A percentile compares a stretch with the other conserved stretches of the same genome.
Evolutionary conservation across 2,797 vertebrate genomes (phyloP).

Genomic region (Craterocephalus amniculus): DNA sequence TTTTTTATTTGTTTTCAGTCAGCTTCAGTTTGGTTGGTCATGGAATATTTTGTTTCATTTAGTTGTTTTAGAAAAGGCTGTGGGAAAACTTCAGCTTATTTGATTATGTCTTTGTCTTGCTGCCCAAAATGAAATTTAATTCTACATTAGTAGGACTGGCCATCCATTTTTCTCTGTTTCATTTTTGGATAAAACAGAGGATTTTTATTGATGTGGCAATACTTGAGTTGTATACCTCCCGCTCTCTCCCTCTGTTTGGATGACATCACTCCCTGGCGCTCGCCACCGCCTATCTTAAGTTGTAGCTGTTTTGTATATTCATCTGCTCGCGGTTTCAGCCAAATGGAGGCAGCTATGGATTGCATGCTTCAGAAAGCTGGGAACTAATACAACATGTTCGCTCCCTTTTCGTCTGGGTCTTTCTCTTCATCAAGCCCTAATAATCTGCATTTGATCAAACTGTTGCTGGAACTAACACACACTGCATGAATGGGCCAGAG

Average conservation of each 20-base stretch:
- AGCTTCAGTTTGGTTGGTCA: conserved; percentile 11
- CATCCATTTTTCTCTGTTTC: conserved; percentile 35
- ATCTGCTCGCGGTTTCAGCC: conserved; percentile 79
- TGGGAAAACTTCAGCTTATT: conserved; percentile 49
- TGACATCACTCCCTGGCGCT: conserved; percentile 77
- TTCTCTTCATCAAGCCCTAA: conserved; percentile 53
- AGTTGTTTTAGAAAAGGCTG: conserved; percentile 28
- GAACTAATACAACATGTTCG: conserved; percentile 76
- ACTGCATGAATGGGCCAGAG: conserved; percentile 29
- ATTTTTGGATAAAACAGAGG: conserved; percentile 37
- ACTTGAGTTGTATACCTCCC: conserved; percentile 60
- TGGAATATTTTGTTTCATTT: conserved; percentile 29
- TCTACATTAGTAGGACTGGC: conserved; percentile 47
- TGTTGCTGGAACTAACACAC: conserved; percentile 43
- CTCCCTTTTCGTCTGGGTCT: conserved; percentile 55
- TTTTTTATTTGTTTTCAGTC: conserved; percentile 29
- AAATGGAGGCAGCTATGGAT: conserved; percentile 77
- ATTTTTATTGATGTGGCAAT: conserved; percentile 63
- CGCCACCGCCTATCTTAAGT: conserved; percentile 63
- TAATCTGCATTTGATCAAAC: conserved; percentile 59
- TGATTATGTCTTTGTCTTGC: conserved; percentile 43
- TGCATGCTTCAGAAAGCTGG: conserved; percentile 78
- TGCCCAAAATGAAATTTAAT: conserved; percentile 41
- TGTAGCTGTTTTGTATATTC: conserved; percentile 81
- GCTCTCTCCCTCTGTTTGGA: conserved; percentile 40